Evolutionary conservation across 2,888 invertebrate species (phyloP), one percentile per base, ranked within the genome.

Genomic region (Sminthurinus aureus): DNA sequence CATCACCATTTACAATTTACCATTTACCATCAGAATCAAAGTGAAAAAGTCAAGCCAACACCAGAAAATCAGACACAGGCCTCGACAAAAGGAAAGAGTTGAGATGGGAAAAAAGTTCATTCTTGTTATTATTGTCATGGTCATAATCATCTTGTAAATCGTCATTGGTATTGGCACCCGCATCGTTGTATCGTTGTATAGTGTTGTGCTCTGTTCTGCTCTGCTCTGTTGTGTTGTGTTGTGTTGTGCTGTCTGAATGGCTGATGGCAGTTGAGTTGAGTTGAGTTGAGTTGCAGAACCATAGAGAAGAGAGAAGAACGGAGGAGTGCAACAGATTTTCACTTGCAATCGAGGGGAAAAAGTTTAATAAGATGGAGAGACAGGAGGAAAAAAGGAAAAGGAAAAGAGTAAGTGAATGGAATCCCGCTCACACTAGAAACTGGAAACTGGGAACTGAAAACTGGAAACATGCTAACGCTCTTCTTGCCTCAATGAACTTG

Each of bases 261-360:
- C 58, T 58, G 15, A 18, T 58, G 58, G 9, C 58, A 58, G 58
- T 58, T 58, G 58, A 38, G 38, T 58, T 58, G 69, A 38, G 38
- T 58, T 58, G 69, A 71, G 24, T 38, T 38, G 3, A 38, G 58
- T 58, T 58, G 4, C 15, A 58, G 58, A 58, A 58, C 18, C 2
- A n/a, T n/a, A 66, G 15, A 66, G 66, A 66, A 18, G 66, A 66
- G 71, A 15, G 26, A 24, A 71, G 71, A 24, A 13, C 1, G 22
- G 38, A 79, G 79, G 67, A 79, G 69, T 79, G 79, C 79, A 69
- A 79, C 67, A 79, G 79, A 79, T 79, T 79, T 79, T 79, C 51
- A 69, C 79, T 69, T 79, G 69, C 22, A 79, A 79, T 79, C 69
- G 79, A 79, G 50, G 38, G 79, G 79, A 51, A 69, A 79, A 79